These are phyloP conservation scores for Dendrolimus kikuchii DNA, from an alignment of 1,140 invertebrate species.

Conservation along the genomic window DNA sequence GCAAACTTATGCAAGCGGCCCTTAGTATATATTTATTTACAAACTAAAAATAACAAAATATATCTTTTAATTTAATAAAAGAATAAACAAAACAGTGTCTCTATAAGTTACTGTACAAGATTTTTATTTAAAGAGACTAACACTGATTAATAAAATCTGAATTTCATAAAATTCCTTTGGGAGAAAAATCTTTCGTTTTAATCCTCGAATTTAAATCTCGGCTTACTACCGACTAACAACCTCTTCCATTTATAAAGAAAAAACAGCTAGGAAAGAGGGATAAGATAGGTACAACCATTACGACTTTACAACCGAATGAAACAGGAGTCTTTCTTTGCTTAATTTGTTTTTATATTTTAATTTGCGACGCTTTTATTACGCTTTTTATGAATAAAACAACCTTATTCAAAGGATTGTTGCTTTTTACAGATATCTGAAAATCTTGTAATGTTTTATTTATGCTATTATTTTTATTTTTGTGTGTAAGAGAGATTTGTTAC, in stretches of 20 bases:
- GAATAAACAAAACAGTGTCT: too few species aligned
- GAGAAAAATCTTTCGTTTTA: not conserved
- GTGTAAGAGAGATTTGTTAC: too few species aligned
- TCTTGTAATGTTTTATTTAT: not conserved
- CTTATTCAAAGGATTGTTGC: conserved; percentile 11
- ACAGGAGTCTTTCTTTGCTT: conserved; percentile 1
- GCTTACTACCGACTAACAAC: not conserved
- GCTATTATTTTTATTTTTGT: not conserved
- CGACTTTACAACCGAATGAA: conserved; percentile 12
- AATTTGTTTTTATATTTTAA: conserved; percentile 11
- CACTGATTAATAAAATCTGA: too few species aligned
- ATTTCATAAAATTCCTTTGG: too few species aligned
- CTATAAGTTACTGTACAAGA: too few species aligned
- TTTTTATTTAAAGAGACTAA: too few species aligned
- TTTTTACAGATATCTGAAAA: conserved; percentile 8
- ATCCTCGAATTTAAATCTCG: not conserved
- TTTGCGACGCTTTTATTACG: not conserved
- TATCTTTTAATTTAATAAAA: too few species aligned
- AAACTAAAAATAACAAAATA: too few species aligned
- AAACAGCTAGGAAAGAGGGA: not conserved
- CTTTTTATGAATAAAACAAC: conserved; percentile 13
- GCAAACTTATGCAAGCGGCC: too few species aligned
- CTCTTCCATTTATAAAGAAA: conserved; percentile 1
- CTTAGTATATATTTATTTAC: too few species aligned
- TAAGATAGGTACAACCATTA: conserved; percentile 1